Evolutionary conservation across 2,797 vertebrate genomes (phyloP).

Genomic region (Sebastes wilsoni): DNA sequence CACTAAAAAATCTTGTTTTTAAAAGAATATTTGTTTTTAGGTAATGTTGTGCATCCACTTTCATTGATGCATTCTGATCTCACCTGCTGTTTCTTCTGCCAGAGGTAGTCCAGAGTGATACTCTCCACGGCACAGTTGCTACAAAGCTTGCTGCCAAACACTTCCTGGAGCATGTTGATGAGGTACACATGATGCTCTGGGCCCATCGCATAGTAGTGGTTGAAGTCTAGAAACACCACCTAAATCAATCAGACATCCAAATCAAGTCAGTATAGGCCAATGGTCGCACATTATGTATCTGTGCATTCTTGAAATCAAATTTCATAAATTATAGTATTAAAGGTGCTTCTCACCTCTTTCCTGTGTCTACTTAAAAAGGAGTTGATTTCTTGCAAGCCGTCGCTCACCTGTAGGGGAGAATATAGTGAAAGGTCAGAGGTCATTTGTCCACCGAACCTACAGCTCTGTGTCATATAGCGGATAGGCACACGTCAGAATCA

Average conservation of each 20-base stretch:
- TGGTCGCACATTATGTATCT: not conserved
- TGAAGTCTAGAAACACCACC: constrained; percentile 95
- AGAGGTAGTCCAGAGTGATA: constrained; percentile 89
- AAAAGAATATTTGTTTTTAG: not conserved
- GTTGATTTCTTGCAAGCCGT: constrained; percentile 91
- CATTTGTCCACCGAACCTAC: not conserved
- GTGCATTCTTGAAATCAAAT: not conserved
- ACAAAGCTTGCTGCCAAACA: constrained; percentile 91
- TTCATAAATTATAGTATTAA: rapidly evolving
- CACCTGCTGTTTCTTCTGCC: constrained; percentile 93
- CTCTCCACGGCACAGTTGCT: constrained; percentile 85
- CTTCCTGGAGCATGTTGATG: constrained; percentile 86
- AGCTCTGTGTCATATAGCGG: not conserved
- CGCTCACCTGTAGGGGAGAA: constrained; percentile 77
- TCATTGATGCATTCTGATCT: not conserved
- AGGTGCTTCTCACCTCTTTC: constrained; percentile 71
- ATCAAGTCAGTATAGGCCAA: not conserved
- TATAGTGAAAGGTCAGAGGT: not conserved
- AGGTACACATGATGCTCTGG: constrained; percentile 88
- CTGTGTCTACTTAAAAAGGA: constrained; percentile 87
- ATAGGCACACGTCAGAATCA: not conserved
- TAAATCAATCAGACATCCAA: constrained; percentile 51
- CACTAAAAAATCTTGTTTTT: no score
- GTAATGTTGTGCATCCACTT: not conserved
- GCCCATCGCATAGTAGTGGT: constrained; percentile 97